phyloP scores from a whole-genome alignment of 2,888 invertebrate genomes.

The Sinohyriopsis cumingii region DNA sequence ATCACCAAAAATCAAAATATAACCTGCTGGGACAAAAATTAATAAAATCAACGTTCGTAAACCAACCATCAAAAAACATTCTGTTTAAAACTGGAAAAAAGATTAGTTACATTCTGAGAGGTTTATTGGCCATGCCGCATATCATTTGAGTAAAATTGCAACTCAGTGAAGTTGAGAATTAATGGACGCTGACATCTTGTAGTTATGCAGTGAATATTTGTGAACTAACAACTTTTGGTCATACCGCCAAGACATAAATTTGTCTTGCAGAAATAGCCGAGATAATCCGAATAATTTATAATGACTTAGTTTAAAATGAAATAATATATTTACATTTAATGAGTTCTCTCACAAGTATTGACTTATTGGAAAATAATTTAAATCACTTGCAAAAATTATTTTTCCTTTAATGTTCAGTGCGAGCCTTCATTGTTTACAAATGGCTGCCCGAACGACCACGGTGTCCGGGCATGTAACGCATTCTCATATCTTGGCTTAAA shows the following conservation, averaged over 20 bases:
- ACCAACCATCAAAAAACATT: no score
- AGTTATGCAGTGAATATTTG: conserved; percentile 8
- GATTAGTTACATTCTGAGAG: no score
- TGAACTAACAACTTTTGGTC: no score
- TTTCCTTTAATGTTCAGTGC: conserved; percentile 17
- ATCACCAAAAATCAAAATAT: no score
- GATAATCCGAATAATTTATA: background rate
- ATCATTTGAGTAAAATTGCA: no score
- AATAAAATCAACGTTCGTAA: no score
- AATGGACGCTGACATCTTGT: conserved; percentile 32
- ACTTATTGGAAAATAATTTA: background rate
- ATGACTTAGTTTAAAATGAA: background rate
- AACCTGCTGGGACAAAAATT: no score
- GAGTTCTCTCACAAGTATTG: background rate
- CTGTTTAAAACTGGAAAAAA: no score
- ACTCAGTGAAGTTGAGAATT: no score
- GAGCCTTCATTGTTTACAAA: conserved; percentile 58
- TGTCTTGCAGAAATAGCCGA: no score
- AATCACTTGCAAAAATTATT: background rate
- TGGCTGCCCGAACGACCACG: conserved; percentile 22
- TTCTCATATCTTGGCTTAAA: conserved; percentile 18
- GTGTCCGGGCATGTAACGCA: conserved; percentile 5
- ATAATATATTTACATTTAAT: background rate
- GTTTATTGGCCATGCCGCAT: no score
- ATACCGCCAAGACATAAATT: no score